Evolutionary conservation across 2,888 invertebrate genomes (phyloP).

Genomic region (Eupsilia transversa): DNA sequence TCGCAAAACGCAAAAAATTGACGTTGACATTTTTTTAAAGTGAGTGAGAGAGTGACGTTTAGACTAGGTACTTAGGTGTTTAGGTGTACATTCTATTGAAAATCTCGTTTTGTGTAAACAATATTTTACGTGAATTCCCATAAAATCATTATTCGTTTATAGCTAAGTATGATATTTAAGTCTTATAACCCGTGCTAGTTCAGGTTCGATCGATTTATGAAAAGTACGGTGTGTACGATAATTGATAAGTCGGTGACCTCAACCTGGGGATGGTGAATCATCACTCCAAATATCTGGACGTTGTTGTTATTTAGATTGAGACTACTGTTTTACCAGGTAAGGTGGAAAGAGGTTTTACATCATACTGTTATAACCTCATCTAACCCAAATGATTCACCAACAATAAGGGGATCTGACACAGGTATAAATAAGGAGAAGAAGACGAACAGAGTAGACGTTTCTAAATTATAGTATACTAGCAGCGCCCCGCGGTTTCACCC

Average conservation of each 20-base stretch:
- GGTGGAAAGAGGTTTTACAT: no score
- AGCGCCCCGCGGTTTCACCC: no score
- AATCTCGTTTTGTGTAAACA: conserved; percentile 3
- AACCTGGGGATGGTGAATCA: conserved; percentile 72
- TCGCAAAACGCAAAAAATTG: no score
- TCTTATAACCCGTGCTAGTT: neutral
- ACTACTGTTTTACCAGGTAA: conserved; percentile 33
- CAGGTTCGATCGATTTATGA: neutral
- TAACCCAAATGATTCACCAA: no score
- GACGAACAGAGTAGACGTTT: no score
- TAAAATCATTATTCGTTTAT: neutral
- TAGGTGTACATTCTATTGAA: no score
- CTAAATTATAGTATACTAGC: no score
- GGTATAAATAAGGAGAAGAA: no score
- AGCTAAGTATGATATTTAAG: neutral
- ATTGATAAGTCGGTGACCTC: conserved; percentile 43
- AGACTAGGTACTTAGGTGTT: conserved; percentile 5
- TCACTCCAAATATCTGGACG: conserved; percentile 67
- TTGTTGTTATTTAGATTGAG: conserved; percentile 30
- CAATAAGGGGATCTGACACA: no score
- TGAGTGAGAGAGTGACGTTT: no score
- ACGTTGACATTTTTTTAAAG: no score
- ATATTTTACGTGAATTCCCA: neutral
- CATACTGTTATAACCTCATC: no score
- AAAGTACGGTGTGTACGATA: neutral